Evolutionary conservation across 2,797 vertebrate genomes (phyloP).

Genomic region (Tarsius wallacei): DNA sequence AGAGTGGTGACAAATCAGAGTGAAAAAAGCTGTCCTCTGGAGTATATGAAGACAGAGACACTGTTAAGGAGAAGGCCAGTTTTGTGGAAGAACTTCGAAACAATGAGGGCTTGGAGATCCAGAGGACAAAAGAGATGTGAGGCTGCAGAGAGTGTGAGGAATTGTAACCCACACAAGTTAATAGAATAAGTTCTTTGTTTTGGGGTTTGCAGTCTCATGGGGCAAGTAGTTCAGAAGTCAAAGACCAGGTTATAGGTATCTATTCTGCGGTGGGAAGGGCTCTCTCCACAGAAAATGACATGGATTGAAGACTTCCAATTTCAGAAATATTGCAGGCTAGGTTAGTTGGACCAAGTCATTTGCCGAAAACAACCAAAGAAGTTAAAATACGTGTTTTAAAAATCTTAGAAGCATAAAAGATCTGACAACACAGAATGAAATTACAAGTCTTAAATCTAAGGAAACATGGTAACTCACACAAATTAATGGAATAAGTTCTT

Average conservation of each 20-base stretch:
- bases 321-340: background rate
- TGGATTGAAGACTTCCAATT: background rate
- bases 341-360: background rate
- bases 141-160: background rate
- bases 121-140: background rate
- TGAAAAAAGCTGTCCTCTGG: background rate
- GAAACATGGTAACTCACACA: background rate
- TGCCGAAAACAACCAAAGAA: slow-evolving; percentile 7
- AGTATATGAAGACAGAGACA: background rate
- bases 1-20: background rate
- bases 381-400: background rate
- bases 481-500: background rate
- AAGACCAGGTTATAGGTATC: background rate
- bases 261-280: background rate
- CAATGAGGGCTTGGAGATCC: background rate
- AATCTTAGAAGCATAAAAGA: slow-evolving; percentile 14
- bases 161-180: background rate
- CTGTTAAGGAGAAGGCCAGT: background rate
- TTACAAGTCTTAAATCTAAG: background rate
- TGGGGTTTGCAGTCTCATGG: background rate
- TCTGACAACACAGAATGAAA: background rate
- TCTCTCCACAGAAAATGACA: slow-evolving; percentile 1
- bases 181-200: background rate
- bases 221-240: background rate
- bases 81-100: background rate